These are phyloP conservation scores for Lophotriccus pileatus DNA, from an alignment of 2,797 vertebrate species.

Conservation along the genomic window DNA sequence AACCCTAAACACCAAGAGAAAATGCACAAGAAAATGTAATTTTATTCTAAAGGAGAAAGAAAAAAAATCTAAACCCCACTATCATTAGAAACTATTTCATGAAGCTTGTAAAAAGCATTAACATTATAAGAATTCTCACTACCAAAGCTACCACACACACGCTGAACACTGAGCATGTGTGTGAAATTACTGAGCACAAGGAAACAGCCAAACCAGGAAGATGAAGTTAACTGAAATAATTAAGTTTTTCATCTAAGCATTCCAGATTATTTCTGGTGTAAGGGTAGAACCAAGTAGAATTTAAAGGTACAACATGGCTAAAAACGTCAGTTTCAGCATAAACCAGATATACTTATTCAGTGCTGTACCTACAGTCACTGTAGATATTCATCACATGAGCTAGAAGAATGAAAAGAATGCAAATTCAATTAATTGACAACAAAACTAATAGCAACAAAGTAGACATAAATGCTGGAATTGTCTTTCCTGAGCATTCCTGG, in stretches of 20 bases:
- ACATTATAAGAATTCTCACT: background rate
- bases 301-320: background rate
- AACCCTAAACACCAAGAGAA: background rate
- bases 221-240: background rate
- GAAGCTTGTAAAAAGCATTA: background rate
- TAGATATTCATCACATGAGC: background rate
- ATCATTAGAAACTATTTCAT: background rate
- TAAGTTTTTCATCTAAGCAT: background rate
- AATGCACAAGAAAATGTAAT: background rate
- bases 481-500: background rate
- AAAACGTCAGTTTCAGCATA: slow-evolving; percentile 3
- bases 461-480: background rate
- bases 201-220: background rate
- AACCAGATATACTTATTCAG: background rate
- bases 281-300: background rate
- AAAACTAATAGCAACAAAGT: background rate
- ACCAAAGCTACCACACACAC: background rate
- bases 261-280: background rate
- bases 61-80: background rate
- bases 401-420: background rate
- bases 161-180: background rate
- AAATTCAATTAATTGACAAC: background rate
- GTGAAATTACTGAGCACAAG: background rate
- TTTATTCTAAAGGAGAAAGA: background rate
- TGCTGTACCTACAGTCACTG: background rate